phyloP scores from a whole-genome alignment of 2,113 vertebrate genomes.

The Xiphophorus maculatus region DNA sequence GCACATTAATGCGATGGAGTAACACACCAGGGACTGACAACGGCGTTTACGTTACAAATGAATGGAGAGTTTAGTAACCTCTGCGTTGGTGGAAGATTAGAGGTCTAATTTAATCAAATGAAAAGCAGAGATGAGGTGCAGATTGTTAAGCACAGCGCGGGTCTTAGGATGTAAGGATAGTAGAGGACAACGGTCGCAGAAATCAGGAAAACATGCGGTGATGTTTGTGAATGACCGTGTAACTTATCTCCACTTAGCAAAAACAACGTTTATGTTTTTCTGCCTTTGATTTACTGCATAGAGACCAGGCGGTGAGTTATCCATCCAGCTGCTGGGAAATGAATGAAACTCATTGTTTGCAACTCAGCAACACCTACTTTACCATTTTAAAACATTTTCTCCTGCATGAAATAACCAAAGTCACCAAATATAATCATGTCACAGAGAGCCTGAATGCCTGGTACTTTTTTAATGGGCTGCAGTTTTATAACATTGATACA shows the following conservation, averaged over 20 bases:
- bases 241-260: background rate
- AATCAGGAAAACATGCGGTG: background rate
- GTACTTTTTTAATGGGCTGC: too few relatives aligned
- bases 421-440: too few relatives aligned
- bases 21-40: slow-evolving; percentile 18
- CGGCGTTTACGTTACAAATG: slow-evolving; percentile 16
- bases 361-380: background rate
- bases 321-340: background rate
- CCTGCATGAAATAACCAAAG: too few relatives aligned
- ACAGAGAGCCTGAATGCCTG: too few relatives aligned
- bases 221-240: background rate
- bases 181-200: background rate
- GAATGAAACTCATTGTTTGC: background rate
- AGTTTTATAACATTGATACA: background rate
- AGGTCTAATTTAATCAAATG: background rate
- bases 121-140: background rate
- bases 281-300: background rate
- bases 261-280: background rate
- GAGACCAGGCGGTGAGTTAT: too few relatives aligned
- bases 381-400: background rate
- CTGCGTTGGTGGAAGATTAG: background rate
- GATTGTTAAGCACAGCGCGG: background rate
- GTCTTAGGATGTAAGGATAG: background rate
- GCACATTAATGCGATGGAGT: slow-evolving; percentile 18
- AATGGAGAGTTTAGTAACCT: background rate